Base-by-base conservation (phyloP, 2,888 invertebrate genomes). In the Lasioglossum villosulum region DNA sequence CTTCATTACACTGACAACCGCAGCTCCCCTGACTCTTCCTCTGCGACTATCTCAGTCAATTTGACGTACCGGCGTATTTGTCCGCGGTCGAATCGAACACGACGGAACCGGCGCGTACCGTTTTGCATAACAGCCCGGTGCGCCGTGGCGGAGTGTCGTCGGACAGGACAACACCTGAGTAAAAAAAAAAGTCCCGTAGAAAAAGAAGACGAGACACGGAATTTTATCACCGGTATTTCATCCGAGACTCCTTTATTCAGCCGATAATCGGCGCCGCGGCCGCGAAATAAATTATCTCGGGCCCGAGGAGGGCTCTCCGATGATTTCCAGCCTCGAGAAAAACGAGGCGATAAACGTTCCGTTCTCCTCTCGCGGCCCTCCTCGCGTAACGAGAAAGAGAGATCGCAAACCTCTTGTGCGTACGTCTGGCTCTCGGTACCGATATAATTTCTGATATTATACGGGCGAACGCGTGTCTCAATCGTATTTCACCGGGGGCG, bases 221-320 rank as follows among this genome's bases (percentile, higher is more conserved):
- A 66, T 78, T 75, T 84, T 83, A 78, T 75, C 66, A n/a, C 23
- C 78, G 27, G 19, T 42, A 72, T 75, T 78, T 78, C 78, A 66
- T 16, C 70, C 10, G 3, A 23, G 6, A 37, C 34, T 39, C 66
- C 59, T 75, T 75, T 68, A 30, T 42, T 70, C n/a, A 14, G 12
- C 56, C 27, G 37, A 37, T 82, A 82, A 84, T 84, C 83, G 63
- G 16, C 8, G 52, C 12, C 52, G 52, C 52, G 56, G 71, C 63
- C 63, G 63, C 8, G 27, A 48, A 56, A 73, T 39, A 66, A 79
- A 45, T 77, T 72, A 52, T 23, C n/a, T 34, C n/a, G 48, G 63
- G 30, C 75, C n/a, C 52, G 52, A 52, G 52, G 83, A 79, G 59
- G 45, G 83, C 37, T 37, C n/a, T 52, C 23, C 16, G 5, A 19